Conservation (phyloP, 2,113 vertebrate species). For the Charadrius vociferus region DNA sequence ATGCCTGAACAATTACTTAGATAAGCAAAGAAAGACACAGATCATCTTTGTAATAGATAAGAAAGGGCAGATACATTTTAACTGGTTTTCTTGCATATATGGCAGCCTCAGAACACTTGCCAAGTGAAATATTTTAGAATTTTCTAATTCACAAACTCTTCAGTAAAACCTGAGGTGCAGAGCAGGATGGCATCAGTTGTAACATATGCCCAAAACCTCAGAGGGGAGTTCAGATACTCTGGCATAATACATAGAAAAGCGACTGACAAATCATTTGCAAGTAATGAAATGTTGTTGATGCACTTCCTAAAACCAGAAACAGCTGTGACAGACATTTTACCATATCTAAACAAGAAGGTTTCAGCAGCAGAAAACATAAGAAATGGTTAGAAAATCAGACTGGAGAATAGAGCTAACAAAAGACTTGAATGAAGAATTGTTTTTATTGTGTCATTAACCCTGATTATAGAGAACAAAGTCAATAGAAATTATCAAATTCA, state of each 20-base stretch:
- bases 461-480: background rate
- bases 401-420: background rate
- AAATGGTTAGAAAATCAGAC: background rate
- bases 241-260: background rate
- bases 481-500: background rate
- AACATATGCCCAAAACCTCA: background rate
- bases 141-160: background rate
- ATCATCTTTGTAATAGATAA: background rate
- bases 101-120: background rate
- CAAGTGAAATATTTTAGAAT: background rate
- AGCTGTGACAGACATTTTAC: background rate
- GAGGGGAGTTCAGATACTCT: background rate
- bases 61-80: background rate
- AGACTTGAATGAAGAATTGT: background rate
- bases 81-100: background rate
- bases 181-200: background rate
- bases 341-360: background rate
- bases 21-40: background rate
- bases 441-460: background rate
- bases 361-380: background rate
- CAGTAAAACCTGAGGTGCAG: background rate
- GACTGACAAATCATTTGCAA: background rate
- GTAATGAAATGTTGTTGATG: background rate
- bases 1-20: background rate
- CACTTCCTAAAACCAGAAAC: background rate